phyloP scores from a whole-genome alignment of 2,888 invertebrate species.

The Brenthis ino region DNA sequence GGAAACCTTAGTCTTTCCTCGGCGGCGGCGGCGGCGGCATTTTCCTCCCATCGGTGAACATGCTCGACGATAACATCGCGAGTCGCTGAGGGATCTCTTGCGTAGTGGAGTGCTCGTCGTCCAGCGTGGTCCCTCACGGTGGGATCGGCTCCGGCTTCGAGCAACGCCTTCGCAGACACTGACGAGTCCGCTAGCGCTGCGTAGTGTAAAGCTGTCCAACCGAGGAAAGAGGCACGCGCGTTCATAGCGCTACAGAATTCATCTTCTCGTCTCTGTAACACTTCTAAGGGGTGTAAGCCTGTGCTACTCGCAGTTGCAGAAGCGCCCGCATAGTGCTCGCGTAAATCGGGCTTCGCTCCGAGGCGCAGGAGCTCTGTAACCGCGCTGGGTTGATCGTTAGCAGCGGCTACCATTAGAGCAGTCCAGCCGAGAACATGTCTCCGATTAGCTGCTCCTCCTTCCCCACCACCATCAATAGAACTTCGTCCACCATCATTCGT shows the following conservation, averaged over 20 bases:
- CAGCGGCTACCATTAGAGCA: conserved; percentile 91
- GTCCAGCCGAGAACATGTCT: conserved; percentile 93
- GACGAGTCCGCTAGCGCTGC: conserved; percentile 89
- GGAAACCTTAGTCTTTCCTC: conserved; percentile 91
- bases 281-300: conserved; percentile 88
- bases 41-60: conserved; percentile 75
- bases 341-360: conserved; percentile 90
- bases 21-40: conserved; percentile 85
- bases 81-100: conserved; percentile 83
- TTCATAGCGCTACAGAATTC: conserved; percentile 90
- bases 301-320: conserved; percentile 84
- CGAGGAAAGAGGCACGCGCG: conserved; percentile 88
- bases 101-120: conserved; percentile 88
- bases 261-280: conserved; percentile 87
- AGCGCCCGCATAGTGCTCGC: conserved; percentile 88
- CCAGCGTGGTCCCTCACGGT: conserved; percentile 89
- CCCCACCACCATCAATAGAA: conserved; percentile 40
- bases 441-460: conserved; percentile 84
- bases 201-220: conserved; percentile 94
- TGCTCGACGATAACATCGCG: conserved; percentile 84
- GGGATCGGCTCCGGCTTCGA: conserved; percentile 89
- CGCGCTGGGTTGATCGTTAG: conserved; percentile 86
- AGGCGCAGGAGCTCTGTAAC: conserved; percentile 84
- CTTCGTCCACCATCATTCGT: conserved; percentile 41
- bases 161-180: conserved; percentile 83